phyloP scores from a whole-genome alignment of 2,888 invertebrate genomes.

The Stenoptilia bipunctidactyla region DNA sequence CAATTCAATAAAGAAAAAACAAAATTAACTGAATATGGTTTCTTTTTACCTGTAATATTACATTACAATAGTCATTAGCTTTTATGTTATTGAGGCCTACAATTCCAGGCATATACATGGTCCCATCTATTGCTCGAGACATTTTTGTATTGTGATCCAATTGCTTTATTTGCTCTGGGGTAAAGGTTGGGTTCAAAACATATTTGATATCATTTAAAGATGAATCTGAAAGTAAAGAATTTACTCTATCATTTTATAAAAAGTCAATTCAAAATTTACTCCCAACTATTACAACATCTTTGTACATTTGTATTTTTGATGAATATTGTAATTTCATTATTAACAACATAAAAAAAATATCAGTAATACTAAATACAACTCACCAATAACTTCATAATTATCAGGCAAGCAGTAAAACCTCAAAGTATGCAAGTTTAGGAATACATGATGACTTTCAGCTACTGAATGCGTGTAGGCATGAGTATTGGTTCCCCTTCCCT shows the following conservation, averaged over 20 bases:
- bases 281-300: too few relatives aligned
- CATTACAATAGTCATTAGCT: conserved; percentile 99
- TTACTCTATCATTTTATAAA: too few relatives aligned
- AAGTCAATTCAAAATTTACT: too few relatives aligned
- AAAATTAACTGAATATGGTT: background rate
- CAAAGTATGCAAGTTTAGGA: conserved; percentile 94
- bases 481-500: conserved; percentile 96
- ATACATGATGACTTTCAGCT: conserved; percentile 97
- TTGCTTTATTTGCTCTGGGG: conserved; percentile 82
- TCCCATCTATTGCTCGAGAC: conserved; percentile 96
- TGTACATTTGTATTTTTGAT: too few relatives aligned
- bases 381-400: conserved; percentile 98
- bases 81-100: conserved; percentile 99
- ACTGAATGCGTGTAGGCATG: conserved; percentile 99
- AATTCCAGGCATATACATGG: conserved; percentile 96
- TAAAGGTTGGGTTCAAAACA: conserved; percentile 97
- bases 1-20: background rate
- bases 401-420: conserved; percentile 99
- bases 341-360: too few relatives aligned
- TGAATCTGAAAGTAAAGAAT: conserved; percentile 82
- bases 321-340: too few relatives aligned
- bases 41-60: conserved; percentile 86
- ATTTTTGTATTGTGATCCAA: conserved; percentile 87
- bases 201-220: conserved; percentile 99
- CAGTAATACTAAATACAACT: too few relatives aligned